A percentile compares a stretch with the other conserved stretches of the same genome.
phyloP scores from a whole-genome alignment of 2,888 invertebrate genomes.

The Drosophila cracens region DNA sequence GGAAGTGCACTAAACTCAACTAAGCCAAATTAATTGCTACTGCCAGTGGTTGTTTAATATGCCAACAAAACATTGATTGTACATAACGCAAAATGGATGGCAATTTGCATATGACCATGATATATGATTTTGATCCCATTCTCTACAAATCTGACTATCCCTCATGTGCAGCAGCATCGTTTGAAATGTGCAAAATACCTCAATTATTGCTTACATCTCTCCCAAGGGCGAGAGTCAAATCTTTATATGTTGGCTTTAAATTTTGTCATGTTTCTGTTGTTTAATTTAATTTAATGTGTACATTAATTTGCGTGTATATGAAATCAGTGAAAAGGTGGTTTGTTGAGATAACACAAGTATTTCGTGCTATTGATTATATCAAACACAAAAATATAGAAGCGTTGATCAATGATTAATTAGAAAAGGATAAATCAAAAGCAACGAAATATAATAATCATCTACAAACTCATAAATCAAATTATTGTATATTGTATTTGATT shows the following conservation, averaged over 20 bases:
- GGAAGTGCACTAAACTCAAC: conserved; percentile 80
- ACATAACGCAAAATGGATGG: conserved; percentile 38
- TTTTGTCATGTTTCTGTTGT: neutral
- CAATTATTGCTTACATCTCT: conserved; percentile 1
- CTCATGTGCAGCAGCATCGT: conserved; percentile 5
- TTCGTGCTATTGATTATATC: neutral
- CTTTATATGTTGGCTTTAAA: neutral
- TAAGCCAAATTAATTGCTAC: conserved; percentile 78
- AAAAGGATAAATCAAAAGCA: neutral
- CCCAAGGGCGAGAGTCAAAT: neutral
- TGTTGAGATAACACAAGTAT: neutral
- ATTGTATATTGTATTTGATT: neutral
- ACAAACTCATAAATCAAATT: neutral
- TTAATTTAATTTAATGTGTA: neutral
- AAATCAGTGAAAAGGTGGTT: neutral
- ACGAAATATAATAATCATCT: neutral
- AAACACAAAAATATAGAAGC: neutral
- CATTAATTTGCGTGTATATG: neutral
- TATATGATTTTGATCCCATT: conserved; percentile 9
- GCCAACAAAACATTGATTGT: conserved; percentile 77
- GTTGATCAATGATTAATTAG: neutral
- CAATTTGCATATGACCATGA: conserved; percentile 20
- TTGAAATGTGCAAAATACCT: conserved; percentile 9
- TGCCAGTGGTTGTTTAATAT: conserved; percentile 70
- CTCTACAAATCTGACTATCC: neutral